These are phyloP conservation scores for Leuctra nigra DNA, from an alignment of 2,888 invertebrate genomes.

Conservation along the genomic window DNA sequence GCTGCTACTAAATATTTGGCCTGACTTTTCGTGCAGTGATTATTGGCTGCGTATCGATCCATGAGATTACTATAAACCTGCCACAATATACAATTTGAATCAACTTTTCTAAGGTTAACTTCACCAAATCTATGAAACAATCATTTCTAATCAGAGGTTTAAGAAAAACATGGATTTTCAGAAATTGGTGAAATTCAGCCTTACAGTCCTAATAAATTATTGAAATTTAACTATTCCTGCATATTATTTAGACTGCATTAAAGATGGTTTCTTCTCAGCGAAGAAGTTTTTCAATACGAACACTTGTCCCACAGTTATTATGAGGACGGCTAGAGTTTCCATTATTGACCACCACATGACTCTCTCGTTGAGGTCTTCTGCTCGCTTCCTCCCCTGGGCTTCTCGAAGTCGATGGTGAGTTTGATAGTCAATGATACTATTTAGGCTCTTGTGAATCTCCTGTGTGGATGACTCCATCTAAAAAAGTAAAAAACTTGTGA, in stretches of 20 bases:
- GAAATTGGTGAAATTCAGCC: too few relatives aligned
- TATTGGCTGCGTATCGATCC: too few relatives aligned
- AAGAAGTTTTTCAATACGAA: slow-evolving; percentile 89
- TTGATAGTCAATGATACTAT: slow-evolving; percentile 87
- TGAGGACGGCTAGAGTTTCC: slow-evolving; percentile 77
- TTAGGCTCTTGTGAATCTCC: slow-evolving; percentile 83
- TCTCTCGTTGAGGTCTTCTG: slow-evolving; percentile 92
- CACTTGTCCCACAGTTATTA: slow-evolving; percentile 87
- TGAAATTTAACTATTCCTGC: too few relatives aligned
- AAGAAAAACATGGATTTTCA: not conserved
- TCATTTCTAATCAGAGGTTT: too few relatives aligned
- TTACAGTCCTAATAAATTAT: too few relatives aligned
- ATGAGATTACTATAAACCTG: too few relatives aligned
- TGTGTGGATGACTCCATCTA: slow-evolving; percentile 91
- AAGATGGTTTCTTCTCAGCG: slow-evolving; percentile 57
- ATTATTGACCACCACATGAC: slow-evolving; percentile 90
- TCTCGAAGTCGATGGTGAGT: slow-evolving; percentile 95
- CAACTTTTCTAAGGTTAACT: too few relatives aligned
- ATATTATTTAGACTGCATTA: slow-evolving; percentile 34
- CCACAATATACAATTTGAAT: too few relatives aligned
- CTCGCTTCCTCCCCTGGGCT: slow-evolving; percentile 89
- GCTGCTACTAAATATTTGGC: too few relatives aligned
- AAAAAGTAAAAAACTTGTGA: slow-evolving; percentile 33
- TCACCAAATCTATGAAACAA: too few relatives aligned
- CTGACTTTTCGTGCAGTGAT: too few relatives aligned